Evolutionary conservation across 2,888 invertebrate species (phyloP).

Genomic region (Odontomyia ornata): DNA sequence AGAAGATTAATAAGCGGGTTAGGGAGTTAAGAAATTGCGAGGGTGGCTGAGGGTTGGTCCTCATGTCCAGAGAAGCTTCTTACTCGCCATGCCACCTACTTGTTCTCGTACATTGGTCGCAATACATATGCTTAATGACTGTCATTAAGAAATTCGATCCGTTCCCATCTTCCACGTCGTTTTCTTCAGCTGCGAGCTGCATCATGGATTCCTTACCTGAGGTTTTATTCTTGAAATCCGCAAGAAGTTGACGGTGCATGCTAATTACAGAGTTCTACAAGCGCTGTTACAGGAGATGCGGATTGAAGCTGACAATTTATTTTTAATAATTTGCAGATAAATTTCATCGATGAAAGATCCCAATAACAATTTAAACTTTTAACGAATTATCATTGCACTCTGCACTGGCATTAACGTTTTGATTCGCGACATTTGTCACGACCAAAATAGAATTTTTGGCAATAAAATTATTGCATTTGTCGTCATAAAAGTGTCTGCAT

Average conservation of each 20-base stretch:
- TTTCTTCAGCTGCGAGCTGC: conserved; percentile 1
- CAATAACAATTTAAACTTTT: no score
- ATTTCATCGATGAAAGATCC: no score
- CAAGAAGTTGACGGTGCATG: not conserved
- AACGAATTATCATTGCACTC: no score
- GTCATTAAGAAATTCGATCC: conserved; percentile 55
- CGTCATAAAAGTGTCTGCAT: not conserved
- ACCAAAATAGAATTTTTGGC: no score
- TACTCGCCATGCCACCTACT: conserved; percentile 36
- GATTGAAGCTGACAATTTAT: no score
- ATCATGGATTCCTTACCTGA: not conserved
- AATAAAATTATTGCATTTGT: not conserved
- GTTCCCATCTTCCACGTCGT: conserved; percentile 40
- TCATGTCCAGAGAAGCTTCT: not conserved
- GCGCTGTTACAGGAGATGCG: no score
- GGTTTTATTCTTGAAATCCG: conserved; percentile 2
- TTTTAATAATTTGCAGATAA: no score
- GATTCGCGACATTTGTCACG: no score
- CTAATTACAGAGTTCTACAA: no score
- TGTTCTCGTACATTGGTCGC: conserved; percentile 8
- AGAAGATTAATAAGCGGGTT: not conserved
- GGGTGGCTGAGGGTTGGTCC: conserved; percentile 24
- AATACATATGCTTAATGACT: conserved; percentile 52
- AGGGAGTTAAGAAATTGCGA: conserved; percentile 7
- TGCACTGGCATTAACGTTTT: no score